These are phyloP conservation scores for Matsumurasca onukii DNA, from an alignment of 1,140 invertebrate genomes.

Conservation along the genomic window DNA sequence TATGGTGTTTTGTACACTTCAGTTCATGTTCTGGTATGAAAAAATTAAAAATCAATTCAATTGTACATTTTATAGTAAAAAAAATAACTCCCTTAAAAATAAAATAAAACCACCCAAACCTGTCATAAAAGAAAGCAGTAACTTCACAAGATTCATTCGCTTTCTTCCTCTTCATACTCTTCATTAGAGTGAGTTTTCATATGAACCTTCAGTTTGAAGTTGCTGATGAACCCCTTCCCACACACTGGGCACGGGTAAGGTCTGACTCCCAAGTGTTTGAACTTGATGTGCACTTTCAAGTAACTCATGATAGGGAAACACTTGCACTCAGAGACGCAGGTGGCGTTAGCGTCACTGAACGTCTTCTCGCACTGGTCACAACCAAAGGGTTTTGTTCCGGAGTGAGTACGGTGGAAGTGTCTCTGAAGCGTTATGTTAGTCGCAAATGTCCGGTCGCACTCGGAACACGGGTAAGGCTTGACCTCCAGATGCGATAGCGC, in stretches of 20 bases:
- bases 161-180: too few species aligned
- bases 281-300: not conserved
- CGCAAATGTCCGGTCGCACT: not conserved
- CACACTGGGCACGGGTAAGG: not conserved
- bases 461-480: too few species aligned
- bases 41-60: too few species aligned
- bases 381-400: not conserved
- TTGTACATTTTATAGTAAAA: too few species aligned
- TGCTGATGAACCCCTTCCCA: not conserved
- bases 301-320: too few species aligned
- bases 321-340: too few species aligned
- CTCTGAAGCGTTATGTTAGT: not conserved
- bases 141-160: too few species aligned
- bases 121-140: too few species aligned
- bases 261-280: not conserved
- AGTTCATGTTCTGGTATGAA: too few species aligned
- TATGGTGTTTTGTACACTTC: too few species aligned
- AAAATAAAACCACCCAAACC: too few species aligned
- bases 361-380: not conserved
- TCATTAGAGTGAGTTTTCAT: not conserved
- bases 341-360: not conserved
- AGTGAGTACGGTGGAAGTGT: not conserved
- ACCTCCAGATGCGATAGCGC: not conserved
- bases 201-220: not conserved
- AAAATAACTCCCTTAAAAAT: too few species aligned